Evolutionary conservation across 53 echinoderm and acorn worm species (phyloP).

Genomic region (Paracentrotus lividus): DNA sequence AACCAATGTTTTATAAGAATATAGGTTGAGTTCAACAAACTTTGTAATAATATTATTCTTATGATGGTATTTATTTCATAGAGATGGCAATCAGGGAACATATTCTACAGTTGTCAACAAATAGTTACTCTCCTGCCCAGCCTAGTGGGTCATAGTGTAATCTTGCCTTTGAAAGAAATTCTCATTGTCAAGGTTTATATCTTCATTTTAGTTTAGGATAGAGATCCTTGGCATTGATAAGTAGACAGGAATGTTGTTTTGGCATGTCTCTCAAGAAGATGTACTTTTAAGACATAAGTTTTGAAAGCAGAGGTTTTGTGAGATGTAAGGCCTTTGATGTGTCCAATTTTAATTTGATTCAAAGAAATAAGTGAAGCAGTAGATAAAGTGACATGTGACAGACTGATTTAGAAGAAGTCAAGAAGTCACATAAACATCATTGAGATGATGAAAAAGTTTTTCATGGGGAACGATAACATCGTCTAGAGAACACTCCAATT

Average conservation of each 20-base stretch:
- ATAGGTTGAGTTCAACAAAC: too few species aligned
- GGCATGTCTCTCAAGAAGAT: not conserved
- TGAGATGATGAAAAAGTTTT: not conserved
- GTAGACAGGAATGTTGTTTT: not conserved
- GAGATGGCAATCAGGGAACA: not conserved
- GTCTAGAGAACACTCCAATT: not conserved
- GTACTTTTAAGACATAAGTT: not conserved
- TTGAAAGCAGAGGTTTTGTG: not conserved
- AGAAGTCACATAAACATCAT: not conserved
- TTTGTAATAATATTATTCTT: too few species aligned
- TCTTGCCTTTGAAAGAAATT: slow-evolving; percentile 19
- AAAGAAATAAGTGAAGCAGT: not conserved
- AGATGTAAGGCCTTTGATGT: not conserved
- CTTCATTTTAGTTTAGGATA: not conserved
- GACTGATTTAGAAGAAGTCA: not conserved
- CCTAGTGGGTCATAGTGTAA: slow-evolving; percentile 40
- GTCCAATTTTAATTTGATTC: not conserved
- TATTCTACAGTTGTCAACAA: not conserved
- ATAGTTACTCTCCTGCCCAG: not conserved
- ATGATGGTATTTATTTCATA: not conserved
- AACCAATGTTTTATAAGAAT: too few species aligned
- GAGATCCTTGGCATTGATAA: slow-evolving; percentile 35
- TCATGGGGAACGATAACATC: not conserved
- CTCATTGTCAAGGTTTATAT: not conserved
- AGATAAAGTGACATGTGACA: not conserved